Evolutionary conservation across 2,888 invertebrate genomes (phyloP), one percentile per base, ranked within the genome.

Genomic region (Megaustenia siamemsis): DNA sequence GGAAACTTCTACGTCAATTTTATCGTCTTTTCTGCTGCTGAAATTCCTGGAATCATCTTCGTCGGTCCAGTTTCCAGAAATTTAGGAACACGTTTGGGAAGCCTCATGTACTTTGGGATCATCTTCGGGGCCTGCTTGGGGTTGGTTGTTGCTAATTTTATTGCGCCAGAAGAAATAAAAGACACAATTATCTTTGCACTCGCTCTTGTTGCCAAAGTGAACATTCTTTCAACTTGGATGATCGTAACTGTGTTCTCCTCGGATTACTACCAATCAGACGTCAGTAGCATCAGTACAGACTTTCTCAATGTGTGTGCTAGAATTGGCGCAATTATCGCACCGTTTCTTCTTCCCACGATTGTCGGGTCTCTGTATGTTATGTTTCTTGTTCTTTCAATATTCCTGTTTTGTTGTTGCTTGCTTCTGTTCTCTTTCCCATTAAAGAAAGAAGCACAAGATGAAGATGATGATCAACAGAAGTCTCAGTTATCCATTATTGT

Each of bases 251-350:
- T 91, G 12, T 90, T 89, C 68, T 88, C 90, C 12, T 87, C 89
- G 0, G 91, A 91, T 77, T 76, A 89, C 0, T 92, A 91, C 79
- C 92, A 92, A 0, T 91, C 92, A 12, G 90, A 91, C 5, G 88
- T 92, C 66, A 45, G 82, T n/a, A 73, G 71, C 24, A 24, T 82
- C 3, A 63, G 82, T 43, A 32, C 53, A 1, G 86, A 84, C 5
- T 86, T 75, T 66, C 81, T 79, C 63, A 82, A 83, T 69, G 28
- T 68, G 1, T 38, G 75, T 15, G 77, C 86, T 21, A 60, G 86
- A 45, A 32, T 82, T 10, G 84, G 86, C 15, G 86, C 79, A 0
- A 84, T 86, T 49, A 38, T 83, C n/a, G 78, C 86, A 6, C 86
- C 86, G 0, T 86, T 53, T 63, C 60, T 84, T 24, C 43, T 84